Base-by-base conservation (phyloP, 1,140 invertebrate genomes). In the Lordiphosa stackelbergi region DNA sequence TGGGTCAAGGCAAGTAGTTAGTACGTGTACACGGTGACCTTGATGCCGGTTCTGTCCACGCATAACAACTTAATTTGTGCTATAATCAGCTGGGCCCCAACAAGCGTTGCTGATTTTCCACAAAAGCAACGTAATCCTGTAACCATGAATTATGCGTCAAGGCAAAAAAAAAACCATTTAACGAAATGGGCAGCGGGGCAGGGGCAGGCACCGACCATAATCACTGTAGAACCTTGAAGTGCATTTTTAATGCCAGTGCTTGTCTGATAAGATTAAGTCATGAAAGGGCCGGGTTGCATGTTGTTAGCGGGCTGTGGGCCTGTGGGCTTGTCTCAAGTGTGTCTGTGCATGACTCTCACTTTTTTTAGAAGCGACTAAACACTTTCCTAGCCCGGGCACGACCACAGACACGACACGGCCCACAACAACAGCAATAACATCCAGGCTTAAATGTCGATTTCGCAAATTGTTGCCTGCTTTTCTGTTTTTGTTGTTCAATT, bases 241-340 rank as follows among this genome's bases (percentile, higher is more conserved):
- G 75, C 75, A 83, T 79, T 79, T 79, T 79, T 79, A 79, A 79
- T 79, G 77, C 75, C 75, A 79, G 75, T 79, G 71, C 75, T 79
- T 79, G 75, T 79, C 75, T 75, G 75, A 79, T 79, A 79, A 79
- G 75, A 79, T 79, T 79, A 79, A 79, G 75, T 83, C 75, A 79
- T 79, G 77, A 79, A 79, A 78, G 69, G 70, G 65, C 60, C 54
- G 62, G 60, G 65, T 13, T 46, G 19, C 28, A 38, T 28, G 56
- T 60, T 52, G 56, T 72, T 72, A 51, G 41, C 46, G 60, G 11
- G 43, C 51, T 72, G 70, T 64, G 68, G 81, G 66, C 75, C 62
- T 75, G 81, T 81, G 75, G 81, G 55, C 75, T 79, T 81, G 71
- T 81, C 75, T 79, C 75, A 59, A 79, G 75, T 81, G 77, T 60